Base-by-base conservation (phyloP, 35 echinoderm and acorn worm genomes). In the Strongylocentrotus purpuratus region DNA sequence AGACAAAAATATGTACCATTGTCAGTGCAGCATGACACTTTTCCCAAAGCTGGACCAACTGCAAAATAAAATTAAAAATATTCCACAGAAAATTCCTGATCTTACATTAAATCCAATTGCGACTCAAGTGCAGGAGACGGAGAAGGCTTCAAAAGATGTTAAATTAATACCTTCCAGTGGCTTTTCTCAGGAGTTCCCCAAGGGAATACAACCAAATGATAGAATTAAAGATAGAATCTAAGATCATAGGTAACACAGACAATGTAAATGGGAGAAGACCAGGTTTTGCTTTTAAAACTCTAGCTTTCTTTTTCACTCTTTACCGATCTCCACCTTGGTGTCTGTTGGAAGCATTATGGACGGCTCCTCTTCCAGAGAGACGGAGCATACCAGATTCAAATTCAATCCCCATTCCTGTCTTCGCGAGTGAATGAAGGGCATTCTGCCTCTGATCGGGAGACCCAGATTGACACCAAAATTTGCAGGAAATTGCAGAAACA, bases 331-430 rank as follows among this genome's bases (percentile, higher is more conserved):
- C 65, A 78, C 65, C 65, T 78, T 5, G 4, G 25, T 22, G 45
- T 89, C 87, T 89, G 87, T 18, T 89, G 33, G 33, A 89, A 10
- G 87, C 32, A 89, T 89, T 89, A 89, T 17, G 33, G 15, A 89
- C 45, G 31, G 87, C 31, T 45, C 25, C 33, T 41, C 33, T 89
- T 46, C 12, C 33, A 45, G 4, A 20, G 14, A 45, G 33, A n/a
- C n/a, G n/a, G n/a, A 89, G 87, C 87, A 89, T 89, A 89, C 87
- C 87, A 89, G 45, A 89, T 89, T 89, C 87, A 89, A 45, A 89
- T 89, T 89, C 87, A 89, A 89, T 89, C 87, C 87, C 32, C 13
- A 5, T 28, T 33, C 87, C 87, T 89, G 87, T 89, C 87, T 46
- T 25, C 17, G 18, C 32, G 17, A 13, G 45, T 89, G 87, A 89